phyloP scores from a whole-genome alignment of 2,888 invertebrate genomes.

The Cosmia pyralina region DNA sequence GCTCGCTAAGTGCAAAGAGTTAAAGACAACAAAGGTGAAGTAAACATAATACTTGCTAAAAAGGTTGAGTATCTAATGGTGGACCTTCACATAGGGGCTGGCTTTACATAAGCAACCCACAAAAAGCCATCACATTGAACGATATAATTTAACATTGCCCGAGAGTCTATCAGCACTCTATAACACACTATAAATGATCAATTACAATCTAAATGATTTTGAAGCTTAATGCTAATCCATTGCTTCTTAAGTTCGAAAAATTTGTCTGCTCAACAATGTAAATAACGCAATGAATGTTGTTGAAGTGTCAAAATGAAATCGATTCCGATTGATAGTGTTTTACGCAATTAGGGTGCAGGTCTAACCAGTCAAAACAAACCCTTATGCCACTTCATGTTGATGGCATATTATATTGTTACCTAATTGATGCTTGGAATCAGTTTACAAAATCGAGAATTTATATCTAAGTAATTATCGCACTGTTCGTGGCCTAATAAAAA shows the following conservation, averaged over 20 bases:
- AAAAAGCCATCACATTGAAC: too few species aligned
- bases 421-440: slow-evolving; percentile 33
- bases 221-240: too few species aligned
- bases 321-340: too few species aligned
- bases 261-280: too few species aligned
- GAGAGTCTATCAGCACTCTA: too few species aligned
- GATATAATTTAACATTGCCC: too few species aligned
- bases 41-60: neutral
- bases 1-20: neutral
- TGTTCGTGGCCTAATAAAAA: slow-evolving; percentile 48
- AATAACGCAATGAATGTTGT: too few species aligned
- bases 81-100: neutral
- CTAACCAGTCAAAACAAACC: neutral
- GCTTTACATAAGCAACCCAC: neutral
- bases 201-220: too few species aligned
- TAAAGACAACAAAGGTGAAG: neutral
- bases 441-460: slow-evolving; percentile 44
- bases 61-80: neutral
- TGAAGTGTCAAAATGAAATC: too few species aligned
- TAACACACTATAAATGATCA: too few species aligned
- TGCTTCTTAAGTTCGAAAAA: too few species aligned
- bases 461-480: slow-evolving; percentile 45
- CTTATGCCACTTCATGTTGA: neutral
- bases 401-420: neutral
- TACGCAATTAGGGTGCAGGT: too few species aligned